A percentile compares a stretch with the other conserved stretches of the same genome.
Conservation (phyloP, 2,797 vertebrate species). For the Alauda arvensis region DNA sequence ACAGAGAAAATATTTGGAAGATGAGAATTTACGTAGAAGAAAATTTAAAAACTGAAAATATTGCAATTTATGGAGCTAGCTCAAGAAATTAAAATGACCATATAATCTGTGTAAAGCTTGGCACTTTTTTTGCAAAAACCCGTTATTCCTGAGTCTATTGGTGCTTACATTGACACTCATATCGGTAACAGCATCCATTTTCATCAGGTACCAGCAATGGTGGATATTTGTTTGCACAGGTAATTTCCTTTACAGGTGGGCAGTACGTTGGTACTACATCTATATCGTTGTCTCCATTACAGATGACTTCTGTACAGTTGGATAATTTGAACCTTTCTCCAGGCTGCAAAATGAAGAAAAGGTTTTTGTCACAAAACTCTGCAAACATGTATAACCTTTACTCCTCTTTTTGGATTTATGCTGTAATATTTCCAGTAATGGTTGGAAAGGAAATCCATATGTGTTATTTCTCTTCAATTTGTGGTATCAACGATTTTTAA, state of each 20-base stretch:
- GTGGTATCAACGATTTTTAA: neutral
- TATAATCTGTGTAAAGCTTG: neutral
- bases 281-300: conserved; percentile 66
- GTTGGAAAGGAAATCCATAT: neutral
- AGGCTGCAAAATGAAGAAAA: conserved; percentile 63
- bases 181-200: conserved; percentile 79
- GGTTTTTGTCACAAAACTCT: neutral
- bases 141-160: neutral
- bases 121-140: neutral
- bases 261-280: conserved; percentile 51
- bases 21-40: neutral
- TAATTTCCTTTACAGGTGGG: conserved; percentile 16
- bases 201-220: conserved; percentile 71
- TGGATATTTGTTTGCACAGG: conserved; percentile 74
- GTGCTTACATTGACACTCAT: conserved; percentile 88
- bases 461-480: neutral
- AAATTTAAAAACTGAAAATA: neutral
- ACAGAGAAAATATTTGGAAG: neutral
- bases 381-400: neutral
- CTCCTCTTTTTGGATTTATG: neutral
- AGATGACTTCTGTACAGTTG: conserved; percentile 75
- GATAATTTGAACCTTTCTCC: conserved; percentile 74
- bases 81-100: neutral
- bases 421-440: neutral
- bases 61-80: neutral